Base-by-base conservation (phyloP, 2,888 invertebrate species). In the Rhogogaster chlorosoma region DNA sequence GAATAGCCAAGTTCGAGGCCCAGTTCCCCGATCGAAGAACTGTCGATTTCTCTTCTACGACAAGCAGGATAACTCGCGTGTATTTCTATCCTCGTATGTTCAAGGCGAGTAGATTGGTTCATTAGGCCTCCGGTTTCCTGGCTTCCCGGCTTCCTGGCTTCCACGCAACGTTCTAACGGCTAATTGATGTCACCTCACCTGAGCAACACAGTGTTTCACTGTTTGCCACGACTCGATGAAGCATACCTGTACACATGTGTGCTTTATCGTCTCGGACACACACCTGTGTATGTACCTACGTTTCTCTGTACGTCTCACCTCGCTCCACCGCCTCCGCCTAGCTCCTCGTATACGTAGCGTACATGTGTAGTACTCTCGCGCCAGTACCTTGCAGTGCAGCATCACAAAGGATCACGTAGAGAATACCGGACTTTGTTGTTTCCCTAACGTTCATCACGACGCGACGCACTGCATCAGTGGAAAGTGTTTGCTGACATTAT, bases 401-500 rank as follows among this genome's bases (percentile, higher is more conserved):
- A 29, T 67, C 15, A 67, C 67, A 67, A 67, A 67, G 67, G 67
- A 67, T 7, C n/a, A 67, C 67, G 32, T 1, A 12, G n/a, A 15
- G 67, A 67, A 67, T 67, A 67, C 26, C 26, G 15, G 67, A 67
- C 67, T 67, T 67, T 67, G 67, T 67, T 67, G 67, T 67, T 67
- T 67, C 29, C 6, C 67, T 26, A 32, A 26, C 67, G 67, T 29
- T 67, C 7, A n/a, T 7, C n/a, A 53, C 26, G 10, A 38, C 70
- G 38, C 26, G 10, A 38, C 70, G 38, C 18, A n/a, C 32, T 70
- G 29, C 70, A 29, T 53, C 36, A 12, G 61, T 26, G 36, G 3
- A 70, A n/a, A 70, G 70, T 70, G 38, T 70, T 36, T 70, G 70
- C 70, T 38, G 70, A 70, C 32, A 70, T 70, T 71, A 36, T 71